Evolutionary conservation across 2,888 invertebrate genomes (phyloP).

Genomic region (Ephialtes manifestator): DNA sequence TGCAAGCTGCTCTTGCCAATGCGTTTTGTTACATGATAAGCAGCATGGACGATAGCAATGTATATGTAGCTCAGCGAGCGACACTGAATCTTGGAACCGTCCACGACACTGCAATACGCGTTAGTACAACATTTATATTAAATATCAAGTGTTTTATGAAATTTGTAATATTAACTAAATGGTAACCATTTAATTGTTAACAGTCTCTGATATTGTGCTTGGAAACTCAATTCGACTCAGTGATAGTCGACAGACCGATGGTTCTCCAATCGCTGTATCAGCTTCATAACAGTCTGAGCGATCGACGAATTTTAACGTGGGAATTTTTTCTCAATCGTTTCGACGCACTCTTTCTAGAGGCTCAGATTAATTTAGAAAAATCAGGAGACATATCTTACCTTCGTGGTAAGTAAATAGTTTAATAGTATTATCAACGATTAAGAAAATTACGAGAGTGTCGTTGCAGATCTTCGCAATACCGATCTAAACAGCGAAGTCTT

Average conservation of each 20-base stretch:
- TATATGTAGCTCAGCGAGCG: conserved; percentile 97
- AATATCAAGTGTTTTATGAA: conserved; percentile 19
- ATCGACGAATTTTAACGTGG: conserved; percentile 97
- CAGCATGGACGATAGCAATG: conserved; percentile 97
- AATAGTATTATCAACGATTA: neutral
- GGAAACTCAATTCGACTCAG: conserved; percentile 99
- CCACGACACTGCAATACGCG: conserved; percentile 95
- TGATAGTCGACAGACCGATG: conserved; percentile 98
- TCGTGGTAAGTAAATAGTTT: conserved; percentile 88
- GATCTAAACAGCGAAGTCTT: conserved; percentile 95
- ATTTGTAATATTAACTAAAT: neutral
- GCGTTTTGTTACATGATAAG: conserved; percentile 98
- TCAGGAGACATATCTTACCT: conserved; percentile 94
- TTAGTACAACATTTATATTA: conserved; percentile 83
- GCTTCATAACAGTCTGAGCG: conserved; percentile 96
- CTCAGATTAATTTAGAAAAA: conserved; percentile 96
- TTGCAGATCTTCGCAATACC: conserved; percentile 94
- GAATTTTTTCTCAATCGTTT: conserved; percentile 99
- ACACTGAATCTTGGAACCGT: conserved; percentile 97
- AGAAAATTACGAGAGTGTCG: neutral
- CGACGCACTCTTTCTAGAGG: conserved; percentile 97
- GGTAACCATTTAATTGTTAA: conserved; percentile 72
- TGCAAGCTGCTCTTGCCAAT: conserved; percentile 97
- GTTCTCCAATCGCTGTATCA: conserved; percentile 98
- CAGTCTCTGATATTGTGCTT: conserved; percentile 96